Evolutionary conservation across 2,888 invertebrate genomes (phyloP).

Genomic region (Hirtodrosophila confusa): DNA sequence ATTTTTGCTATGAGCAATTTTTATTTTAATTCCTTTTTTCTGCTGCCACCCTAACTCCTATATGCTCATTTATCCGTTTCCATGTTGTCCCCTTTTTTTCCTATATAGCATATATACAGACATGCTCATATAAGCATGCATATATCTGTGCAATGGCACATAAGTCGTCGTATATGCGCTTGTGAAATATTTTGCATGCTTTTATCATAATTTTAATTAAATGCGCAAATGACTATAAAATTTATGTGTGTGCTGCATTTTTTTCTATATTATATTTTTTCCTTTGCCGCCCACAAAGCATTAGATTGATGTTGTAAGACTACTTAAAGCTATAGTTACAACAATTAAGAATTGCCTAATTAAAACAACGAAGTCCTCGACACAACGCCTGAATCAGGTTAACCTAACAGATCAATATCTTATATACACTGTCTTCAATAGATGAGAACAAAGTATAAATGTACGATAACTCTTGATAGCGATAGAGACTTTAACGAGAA

Average conservation of each 20-base stretch:
- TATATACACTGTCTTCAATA: too few species aligned
- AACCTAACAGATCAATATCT: too few species aligned
- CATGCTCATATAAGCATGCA: constrained; percentile 7
- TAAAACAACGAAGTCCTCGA: too few species aligned
- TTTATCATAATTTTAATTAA: constrained; percentile 77
- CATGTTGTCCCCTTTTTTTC: constrained; percentile 41
- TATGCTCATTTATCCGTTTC: constrained; percentile 49
- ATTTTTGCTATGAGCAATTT: constrained; percentile 77
- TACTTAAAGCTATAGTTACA: constrained; percentile 6
- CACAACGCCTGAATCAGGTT: too few species aligned
- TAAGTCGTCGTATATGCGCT: constrained; percentile 49
- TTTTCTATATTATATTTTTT: neutral
- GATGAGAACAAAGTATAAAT: too few species aligned
- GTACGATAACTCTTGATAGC: too few species aligned
- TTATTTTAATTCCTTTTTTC: constrained; percentile 73
- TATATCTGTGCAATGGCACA: constrained; percentile 36
- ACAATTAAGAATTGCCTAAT: too few species aligned
- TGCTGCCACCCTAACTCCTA: constrained; percentile 11
- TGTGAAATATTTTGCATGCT: constrained; percentile 73
- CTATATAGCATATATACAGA: constrained; percentile 28
- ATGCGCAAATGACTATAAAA: constrained; percentile 72
- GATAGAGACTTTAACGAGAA: too few species aligned
- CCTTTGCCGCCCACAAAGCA: constrained; percentile 19
- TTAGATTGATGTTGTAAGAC: constrained; percentile 29
- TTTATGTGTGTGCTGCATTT: constrained; percentile 52